A percentile compares a stretch with the other conserved stretches of the same genome.
Evolutionary conservation across 2,888 invertebrate genomes (phyloP).

Genomic region (Tridacna crocea): DNA sequence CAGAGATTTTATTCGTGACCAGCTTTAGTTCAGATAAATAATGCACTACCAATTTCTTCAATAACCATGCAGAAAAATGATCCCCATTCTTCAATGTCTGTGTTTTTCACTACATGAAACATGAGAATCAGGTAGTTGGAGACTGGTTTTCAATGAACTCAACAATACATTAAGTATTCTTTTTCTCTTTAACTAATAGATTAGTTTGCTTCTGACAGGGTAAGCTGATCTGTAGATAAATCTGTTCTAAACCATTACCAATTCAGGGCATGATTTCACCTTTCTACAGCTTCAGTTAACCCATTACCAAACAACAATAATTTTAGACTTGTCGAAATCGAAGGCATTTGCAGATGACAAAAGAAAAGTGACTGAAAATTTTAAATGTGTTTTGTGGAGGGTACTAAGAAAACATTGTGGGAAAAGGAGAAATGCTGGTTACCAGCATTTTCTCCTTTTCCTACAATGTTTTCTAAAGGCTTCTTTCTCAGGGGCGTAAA

Average conservation of each 20-base stretch:
- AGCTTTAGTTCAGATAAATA: no score
- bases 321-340: no score
- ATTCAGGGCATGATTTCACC: background rate
- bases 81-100: background rate
- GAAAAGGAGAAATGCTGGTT: no score
- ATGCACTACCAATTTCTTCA: background rate
- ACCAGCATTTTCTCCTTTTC: no score
- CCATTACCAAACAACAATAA: background rate
- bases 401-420: no score
- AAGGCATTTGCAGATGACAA: no score
- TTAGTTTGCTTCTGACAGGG: background rate
- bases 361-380: no score
- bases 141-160: background rate
- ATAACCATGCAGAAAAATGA: constrained; percentile 2
- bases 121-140: background rate
- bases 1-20: no score
- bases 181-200: background rate
- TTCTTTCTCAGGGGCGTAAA: no score
- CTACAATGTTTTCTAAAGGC: no score
- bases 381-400: no score
- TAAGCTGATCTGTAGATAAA: background rate
- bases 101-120: background rate
- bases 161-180: background rate
- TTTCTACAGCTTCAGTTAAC: background rate
- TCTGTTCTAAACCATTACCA: background rate